These are phyloP conservation scores for Lepidochitona cinerea DNA, from an alignment of 2,888 invertebrate species.

Conservation along the genomic window DNA sequence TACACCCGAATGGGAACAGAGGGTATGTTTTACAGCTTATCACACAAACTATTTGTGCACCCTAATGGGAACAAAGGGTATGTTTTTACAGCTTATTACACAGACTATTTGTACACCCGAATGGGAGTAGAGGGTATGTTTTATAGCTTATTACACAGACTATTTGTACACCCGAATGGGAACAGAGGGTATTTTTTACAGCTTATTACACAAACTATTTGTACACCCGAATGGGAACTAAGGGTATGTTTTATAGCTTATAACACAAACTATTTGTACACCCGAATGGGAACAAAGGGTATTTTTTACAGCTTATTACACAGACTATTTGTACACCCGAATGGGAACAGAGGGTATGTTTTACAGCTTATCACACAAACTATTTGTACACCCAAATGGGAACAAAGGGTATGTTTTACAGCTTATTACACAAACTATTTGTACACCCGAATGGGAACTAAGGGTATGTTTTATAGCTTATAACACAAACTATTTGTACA, in stretches of 20 bases:
- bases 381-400: not conserved
- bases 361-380: not conserved
- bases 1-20: too few species aligned
- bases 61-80: not conserved
- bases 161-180: constrained; percentile 76
- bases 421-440: not conserved
- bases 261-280: not conserved
- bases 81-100: not conserved
- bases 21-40: not conserved
- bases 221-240: not conserved
- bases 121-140: not conserved
- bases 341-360: not conserved
- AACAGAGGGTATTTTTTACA: constrained; percentile 75
- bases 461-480: not conserved
- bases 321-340: not conserved
- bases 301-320: not conserved
- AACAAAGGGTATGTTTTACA: too few species aligned
- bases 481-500: not conserved
- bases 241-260: not conserved
- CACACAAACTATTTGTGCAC: not conserved
- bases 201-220: not conserved
- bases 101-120: not conserved
- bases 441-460: not conserved
- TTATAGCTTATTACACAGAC: constrained; percentile 72
- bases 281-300: not conserved